Evolutionary conservation across 2,888 invertebrate genomes (phyloP), one percentile per base, ranked within the genome.

Genomic region (Troides helena): DNA sequence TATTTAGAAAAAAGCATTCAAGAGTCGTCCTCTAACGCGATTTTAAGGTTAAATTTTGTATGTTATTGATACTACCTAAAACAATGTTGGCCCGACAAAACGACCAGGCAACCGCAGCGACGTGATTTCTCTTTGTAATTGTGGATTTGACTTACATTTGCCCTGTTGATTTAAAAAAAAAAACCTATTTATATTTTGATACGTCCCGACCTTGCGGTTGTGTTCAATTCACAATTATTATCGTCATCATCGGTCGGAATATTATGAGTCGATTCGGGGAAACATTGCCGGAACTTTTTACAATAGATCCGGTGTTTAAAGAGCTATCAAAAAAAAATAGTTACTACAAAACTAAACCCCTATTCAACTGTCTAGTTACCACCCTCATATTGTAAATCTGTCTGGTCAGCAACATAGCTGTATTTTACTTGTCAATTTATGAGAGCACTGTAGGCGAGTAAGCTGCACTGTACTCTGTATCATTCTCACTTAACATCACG

Each of bases 111-210:
- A 73, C 61, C 62, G 69, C 36, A 72, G 69, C 77, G 74, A 79
- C 78, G 76, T 80, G 81, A 76, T 76, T 75, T 75, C 73, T 75
- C 77, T 74, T 74, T 76, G 78, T 84, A 83, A 85, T 83, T 82
- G 78, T 78, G 78, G 74, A 78, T 82, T 82, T 82, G 81, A 84
- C 84, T 84, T 85, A 77, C 76, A 78, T 75, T 78, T 74, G 81
- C 73, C 79, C 79, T 76, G 75, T 67, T 67, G 61, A 74, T 78
- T 43, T 78, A 80, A 79, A 77, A 73, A 72, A 39, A 39, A 39
- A 39, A 39, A 39, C 39, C 39, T 39, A 39, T 39, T 39, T 39
- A 67, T 59, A 68, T 63, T 72, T 70, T 62, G 65, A 59, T 67
- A 62, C 63, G 61, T 36, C 50, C 53, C 60, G 60, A 67, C 66